These are phyloP conservation scores for Masticophis lateralis DNA, from an alignment of 2,797 vertebrate genomes.

Conservation along the genomic window DNA sequence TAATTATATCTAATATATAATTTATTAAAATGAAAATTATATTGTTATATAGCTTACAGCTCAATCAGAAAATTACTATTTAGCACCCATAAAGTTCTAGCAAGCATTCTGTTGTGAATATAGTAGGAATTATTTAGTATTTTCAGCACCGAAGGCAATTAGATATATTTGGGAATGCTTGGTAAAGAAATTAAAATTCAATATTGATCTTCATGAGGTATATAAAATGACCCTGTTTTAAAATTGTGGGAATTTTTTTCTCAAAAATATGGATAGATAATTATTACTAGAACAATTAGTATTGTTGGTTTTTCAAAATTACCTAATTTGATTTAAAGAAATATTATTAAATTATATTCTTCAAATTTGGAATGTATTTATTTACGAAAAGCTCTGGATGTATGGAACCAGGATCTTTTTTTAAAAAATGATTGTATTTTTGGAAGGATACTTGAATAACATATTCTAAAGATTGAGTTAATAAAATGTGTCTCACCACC, in stretches of 20 bases:
- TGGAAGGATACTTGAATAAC: background rate
- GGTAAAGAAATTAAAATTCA: background rate
- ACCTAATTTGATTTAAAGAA: background rate
- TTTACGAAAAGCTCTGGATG: background rate
- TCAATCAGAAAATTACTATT: background rate
- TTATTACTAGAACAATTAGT: background rate
- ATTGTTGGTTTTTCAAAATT: background rate
- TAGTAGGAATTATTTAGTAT: background rate
- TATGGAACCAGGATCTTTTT: background rate
- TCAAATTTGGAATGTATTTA: background rate
- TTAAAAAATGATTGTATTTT: background rate
- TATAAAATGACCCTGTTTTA: background rate
- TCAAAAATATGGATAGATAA: background rate
- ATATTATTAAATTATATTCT: background rate
- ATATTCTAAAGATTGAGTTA: background rate
- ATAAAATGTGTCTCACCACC: background rate
- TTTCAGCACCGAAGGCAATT: background rate
- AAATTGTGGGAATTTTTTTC: background rate
- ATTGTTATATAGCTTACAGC: background rate
- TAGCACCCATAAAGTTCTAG: background rate
- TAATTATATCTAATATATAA: background rate
- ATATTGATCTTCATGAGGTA: background rate
- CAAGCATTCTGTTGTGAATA: background rate
- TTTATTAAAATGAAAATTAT: background rate
- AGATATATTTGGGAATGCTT: background rate